Conservation (phyloP, 2,888 invertebrate genomes). For the Meiosimyza decipiens region DNA sequence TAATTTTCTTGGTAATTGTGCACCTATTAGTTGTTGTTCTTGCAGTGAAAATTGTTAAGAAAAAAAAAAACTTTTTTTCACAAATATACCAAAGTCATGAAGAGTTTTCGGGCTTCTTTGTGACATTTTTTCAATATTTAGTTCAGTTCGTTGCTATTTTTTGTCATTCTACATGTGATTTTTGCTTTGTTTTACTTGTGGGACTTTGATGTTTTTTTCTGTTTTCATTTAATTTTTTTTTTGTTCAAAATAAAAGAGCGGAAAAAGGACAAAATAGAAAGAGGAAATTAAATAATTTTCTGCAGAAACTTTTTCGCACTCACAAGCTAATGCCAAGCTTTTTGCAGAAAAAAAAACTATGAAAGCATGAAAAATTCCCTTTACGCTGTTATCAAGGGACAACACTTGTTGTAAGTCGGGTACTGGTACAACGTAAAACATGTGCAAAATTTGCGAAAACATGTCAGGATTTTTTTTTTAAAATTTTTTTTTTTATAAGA, state of each 20-base stretch:
- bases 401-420: not conserved
- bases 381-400: not conserved
- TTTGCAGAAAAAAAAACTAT: not conserved
- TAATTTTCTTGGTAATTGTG: constrained; percentile 1
- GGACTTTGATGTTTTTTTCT: not conserved
- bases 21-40: not conserved
- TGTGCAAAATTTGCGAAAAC: constrained; percentile 7
- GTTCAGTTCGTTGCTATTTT: too few relatives aligned
- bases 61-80: too few relatives aligned
- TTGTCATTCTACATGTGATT: too few relatives aligned
- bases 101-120: too few relatives aligned
- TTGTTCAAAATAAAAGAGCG: not conserved
- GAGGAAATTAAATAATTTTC: constrained; percentile 23
- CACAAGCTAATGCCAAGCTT: too few relatives aligned
- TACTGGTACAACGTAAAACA: not conserved
- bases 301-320: not conserved
- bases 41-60: not conserved
- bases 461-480: too few relatives aligned
- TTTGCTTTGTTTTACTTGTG: too few relatives aligned
- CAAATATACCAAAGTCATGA: too few relatives aligned
- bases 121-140: too few relatives aligned
- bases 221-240: not conserved
- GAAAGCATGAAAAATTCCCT: not conserved
- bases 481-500: too few relatives aligned
- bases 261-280: not conserved